Conservation (phyloP, 2,797 vertebrate genomes). For the Ptychobarbus kaznakovi region DNA sequence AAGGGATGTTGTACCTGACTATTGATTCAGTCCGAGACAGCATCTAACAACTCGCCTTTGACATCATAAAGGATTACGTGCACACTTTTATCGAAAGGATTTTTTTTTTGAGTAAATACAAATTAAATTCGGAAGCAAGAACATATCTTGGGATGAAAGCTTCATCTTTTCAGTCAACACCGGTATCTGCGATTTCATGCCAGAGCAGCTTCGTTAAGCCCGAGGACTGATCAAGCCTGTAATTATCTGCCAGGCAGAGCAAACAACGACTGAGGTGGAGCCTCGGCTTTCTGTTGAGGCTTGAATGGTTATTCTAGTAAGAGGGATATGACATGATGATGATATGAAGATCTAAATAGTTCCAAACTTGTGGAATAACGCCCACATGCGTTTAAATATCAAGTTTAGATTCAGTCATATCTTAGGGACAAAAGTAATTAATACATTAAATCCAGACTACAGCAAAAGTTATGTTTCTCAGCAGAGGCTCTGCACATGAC, state of each 20-base stretch:
- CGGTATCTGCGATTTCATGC: constrained; percentile 72
- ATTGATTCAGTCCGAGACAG: not conserved
- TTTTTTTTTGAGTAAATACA: constrained; percentile 38
- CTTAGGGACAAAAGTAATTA: not conserved
- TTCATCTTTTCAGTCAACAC: constrained; percentile 49
- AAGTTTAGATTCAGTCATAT: not conserved
- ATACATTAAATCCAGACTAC: not conserved
- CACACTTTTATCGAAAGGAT: constrained; percentile 21
- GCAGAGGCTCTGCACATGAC: not conserved
- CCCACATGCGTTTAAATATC: not conserved
- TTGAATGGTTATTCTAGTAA: constrained; percentile 57
- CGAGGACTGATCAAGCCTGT: constrained; percentile 68
- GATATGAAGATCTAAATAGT: not conserved
- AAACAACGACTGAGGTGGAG: constrained; percentile 70
- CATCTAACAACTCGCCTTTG: constrained; percentile 9
- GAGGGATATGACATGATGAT: constrained; percentile 12
- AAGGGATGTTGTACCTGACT: not conserved
- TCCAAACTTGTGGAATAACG: not conserved
- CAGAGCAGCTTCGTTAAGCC: constrained; percentile 70
- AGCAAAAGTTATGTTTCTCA: not conserved
- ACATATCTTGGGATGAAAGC: constrained; percentile 4
- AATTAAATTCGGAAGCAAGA: not conserved
- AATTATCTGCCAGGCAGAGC: constrained; percentile 71
- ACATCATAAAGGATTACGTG: not conserved
- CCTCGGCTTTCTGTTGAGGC: constrained; percentile 71